Percentiles rank a stretch among this genome's conserved stretches.
Conservation (phyloP, 1,140 invertebrate genomes). For the Drosophila fuyamai region DNA sequence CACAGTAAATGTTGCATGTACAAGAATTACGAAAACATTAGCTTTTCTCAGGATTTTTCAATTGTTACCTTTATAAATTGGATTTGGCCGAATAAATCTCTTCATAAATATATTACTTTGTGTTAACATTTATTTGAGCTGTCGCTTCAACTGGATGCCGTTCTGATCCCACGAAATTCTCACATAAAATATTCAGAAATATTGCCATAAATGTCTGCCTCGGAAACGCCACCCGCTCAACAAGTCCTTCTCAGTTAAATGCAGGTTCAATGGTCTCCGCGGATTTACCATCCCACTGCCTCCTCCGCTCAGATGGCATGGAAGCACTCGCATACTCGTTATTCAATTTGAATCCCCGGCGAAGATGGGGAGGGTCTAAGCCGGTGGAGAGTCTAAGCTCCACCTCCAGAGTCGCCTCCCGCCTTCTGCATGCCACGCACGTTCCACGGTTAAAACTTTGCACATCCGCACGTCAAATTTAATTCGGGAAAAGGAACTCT, state of each 20-base stretch:
- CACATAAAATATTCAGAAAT: conserved; percentile 38
- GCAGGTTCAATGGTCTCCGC: conserved; percentile 35
- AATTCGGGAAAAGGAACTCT: conserved; percentile 40
- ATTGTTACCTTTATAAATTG: background rate
- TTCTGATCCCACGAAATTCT: conserved; percentile 13
- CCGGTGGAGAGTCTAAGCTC: conserved; percentile 17
- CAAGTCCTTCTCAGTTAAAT: conserved; percentile 21
- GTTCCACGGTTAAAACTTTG: conserved; percentile 61
- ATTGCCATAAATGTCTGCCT: conserved; percentile 21
- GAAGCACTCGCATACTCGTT: conserved; percentile 40
- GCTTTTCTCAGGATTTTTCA: background rate
- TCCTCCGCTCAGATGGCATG: background rate
- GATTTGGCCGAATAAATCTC: conserved; percentile 11
- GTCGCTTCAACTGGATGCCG: conserved; percentile 18
- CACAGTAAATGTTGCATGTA: too few species aligned
- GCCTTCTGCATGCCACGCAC: conserved; percentile 52
- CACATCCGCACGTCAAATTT: conserved; percentile 62
- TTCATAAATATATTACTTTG: conserved; percentile 20
- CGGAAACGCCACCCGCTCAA: conserved; percentile 12
- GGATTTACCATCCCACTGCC: background rate
- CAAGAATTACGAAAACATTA: background rate
- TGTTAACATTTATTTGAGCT: conserved; percentile 14
- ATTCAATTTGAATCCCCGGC: conserved; percentile 45
- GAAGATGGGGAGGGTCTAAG: background rate
- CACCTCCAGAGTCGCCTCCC: conserved; percentile 14